These are phyloP conservation scores for Geopemphigus sp. DNA, from an alignment of 1,140 invertebrate species.

Conservation along the genomic window DNA sequence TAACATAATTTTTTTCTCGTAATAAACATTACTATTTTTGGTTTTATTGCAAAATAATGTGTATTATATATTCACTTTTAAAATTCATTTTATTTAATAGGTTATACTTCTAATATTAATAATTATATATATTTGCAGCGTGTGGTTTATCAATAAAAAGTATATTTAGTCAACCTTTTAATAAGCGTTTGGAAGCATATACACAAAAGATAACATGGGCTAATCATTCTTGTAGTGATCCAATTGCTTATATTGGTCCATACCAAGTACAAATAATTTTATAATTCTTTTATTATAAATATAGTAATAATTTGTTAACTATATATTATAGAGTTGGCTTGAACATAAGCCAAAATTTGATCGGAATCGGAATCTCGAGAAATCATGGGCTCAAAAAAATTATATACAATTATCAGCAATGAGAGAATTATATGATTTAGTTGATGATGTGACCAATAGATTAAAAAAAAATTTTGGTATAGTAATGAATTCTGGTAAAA, in stretches of 20 bases:
- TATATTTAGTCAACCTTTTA: conserved; percentile 74
- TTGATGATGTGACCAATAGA: conserved; percentile 67
- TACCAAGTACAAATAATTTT: conserved; percentile 63
- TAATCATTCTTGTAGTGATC: conserved; percentile 78
- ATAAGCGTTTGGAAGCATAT: conserved; percentile 70
- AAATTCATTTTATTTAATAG: neutral
- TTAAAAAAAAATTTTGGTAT: conserved; percentile 55
- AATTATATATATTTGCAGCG: conserved; percentile 58
- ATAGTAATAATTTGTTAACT: neutral
- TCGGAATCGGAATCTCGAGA: conserved; percentile 57
- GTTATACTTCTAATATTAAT: too few species aligned
- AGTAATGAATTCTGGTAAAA: neutral
- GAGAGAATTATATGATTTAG: conserved; percentile 68
- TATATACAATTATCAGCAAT: conserved; percentile 72
- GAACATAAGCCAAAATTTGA: conserved; percentile 52
- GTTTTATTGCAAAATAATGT: too few species aligned
- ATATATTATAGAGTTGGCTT: conserved; percentile 55
- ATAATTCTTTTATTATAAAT: conserved; percentile 8
- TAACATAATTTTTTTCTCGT: too few species aligned
- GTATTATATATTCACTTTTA: conserved; percentile 18
- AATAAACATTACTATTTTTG: too few species aligned
- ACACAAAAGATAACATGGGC: conserved; percentile 78
- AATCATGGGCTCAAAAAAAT: conserved; percentile 69
- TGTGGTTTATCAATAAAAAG: conserved; percentile 78
- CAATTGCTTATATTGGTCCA: conserved; percentile 76